phyloP scores from a whole-genome alignment of 2,797 vertebrate genomes.

The Enteromius fasciolatus region DNA sequence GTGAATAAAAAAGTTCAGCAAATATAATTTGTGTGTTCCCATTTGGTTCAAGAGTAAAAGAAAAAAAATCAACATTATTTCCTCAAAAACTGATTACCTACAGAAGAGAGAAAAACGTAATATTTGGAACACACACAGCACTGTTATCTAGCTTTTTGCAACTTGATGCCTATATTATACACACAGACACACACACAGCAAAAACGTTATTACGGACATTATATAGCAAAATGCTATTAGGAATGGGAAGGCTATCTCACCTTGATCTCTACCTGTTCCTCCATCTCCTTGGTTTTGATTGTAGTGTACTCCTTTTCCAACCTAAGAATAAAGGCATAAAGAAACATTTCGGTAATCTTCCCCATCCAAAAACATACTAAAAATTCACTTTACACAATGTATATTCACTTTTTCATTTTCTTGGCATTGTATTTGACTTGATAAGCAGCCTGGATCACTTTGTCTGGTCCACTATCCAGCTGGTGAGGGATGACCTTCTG shows the following conservation, averaged over 20 bases:
- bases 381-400: not conserved
- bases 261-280: constrained; percentile 99
- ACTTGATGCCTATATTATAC: not conserved
- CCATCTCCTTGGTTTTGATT: constrained; percentile 99
- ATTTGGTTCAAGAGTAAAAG: not conserved
- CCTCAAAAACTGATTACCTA: not conserved
- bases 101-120: not conserved
- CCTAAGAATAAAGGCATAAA: constrained; percentile 70
- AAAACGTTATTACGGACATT: no score
- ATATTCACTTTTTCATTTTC: constrained; percentile 99
- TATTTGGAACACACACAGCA: not conserved
- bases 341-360: not conserved
- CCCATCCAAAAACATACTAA: not conserved
- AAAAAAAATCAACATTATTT: not conserved
- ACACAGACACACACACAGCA: no score
- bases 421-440: constrained; percentile 99
- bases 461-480: constrained; percentile 93
- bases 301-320: constrained; percentile 99
- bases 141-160: not conserved
- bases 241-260: constrained; percentile 69
- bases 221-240: not conserved
- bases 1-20: not conserved
- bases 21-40: not conserved
- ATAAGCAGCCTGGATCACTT: constrained; percentile 93
- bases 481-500: constrained; percentile 96